Conservation (phyloP, 2,797 vertebrate genomes). For the Coregonus sp. region DNA sequence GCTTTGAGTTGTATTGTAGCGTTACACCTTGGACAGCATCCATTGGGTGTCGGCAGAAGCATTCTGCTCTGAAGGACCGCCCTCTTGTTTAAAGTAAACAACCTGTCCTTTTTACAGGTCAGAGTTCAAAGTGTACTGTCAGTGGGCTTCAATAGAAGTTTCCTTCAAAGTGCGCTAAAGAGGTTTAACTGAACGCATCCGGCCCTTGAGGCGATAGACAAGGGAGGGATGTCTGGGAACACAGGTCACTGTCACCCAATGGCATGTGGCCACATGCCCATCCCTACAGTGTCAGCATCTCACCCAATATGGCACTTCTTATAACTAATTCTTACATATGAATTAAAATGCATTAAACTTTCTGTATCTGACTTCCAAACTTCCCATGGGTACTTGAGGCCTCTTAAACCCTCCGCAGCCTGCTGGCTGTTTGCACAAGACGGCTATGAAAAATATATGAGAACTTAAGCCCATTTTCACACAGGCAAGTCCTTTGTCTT, state of each 20-base stretch:
- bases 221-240: background rate
- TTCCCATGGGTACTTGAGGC: slow-evolving; percentile 12
- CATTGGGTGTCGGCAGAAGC: slow-evolving; percentile 7
- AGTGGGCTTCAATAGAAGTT: background rate
- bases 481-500: slow-evolving; percentile 32
- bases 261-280: background rate
- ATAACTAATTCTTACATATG: background rate
- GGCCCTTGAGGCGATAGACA: background rate
- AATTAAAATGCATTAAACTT: slow-evolving; percentile 26
- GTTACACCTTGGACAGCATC: slow-evolving; percentile 31
- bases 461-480: slow-evolving; percentile 37
- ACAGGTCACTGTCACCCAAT: background rate
- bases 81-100: background rate
- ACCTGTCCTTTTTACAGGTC: background rate
- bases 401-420: background rate
- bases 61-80: background rate
- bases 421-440: slow-evolving; percentile 40
- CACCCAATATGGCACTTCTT: background rate
- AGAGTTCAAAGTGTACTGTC: background rate
- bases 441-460: slow-evolving; percentile 49
- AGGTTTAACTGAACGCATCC: background rate
- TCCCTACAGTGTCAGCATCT: background rate
- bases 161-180: background rate
- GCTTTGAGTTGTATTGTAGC: slow-evolving; percentile 27
- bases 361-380: background rate